These are phyloP conservation scores for Paralinhomoeus sp. DNA, from an alignment of 2,888 invertebrate species.

Conservation along the genomic window DNA sequence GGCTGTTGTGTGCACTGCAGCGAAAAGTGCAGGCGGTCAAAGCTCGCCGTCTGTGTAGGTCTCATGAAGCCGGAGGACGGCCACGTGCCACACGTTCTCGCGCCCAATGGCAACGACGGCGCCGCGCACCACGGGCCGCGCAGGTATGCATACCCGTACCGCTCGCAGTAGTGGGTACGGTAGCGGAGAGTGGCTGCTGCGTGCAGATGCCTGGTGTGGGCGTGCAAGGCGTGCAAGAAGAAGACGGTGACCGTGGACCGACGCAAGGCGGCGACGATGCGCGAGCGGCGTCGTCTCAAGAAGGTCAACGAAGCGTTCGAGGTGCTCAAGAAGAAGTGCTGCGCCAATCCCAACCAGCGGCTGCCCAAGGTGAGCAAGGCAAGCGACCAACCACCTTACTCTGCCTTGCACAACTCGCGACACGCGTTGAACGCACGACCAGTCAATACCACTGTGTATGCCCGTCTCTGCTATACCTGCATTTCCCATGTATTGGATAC, in stretches of 20 bases:
- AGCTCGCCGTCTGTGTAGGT: too few species aligned
- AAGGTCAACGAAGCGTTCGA: conserved; percentile 99
- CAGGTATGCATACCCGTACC: too few species aligned
- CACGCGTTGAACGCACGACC: too few species aligned
- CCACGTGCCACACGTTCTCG: conserved; percentile 6
- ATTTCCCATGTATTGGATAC: too few species aligned
- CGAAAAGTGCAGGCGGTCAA: too few species aligned
- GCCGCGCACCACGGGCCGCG: conserved; percentile 8
- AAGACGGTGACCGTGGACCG: conserved; percentile 38
- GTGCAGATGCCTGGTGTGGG: conserved; percentile 65
- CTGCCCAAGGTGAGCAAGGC: conserved; percentile 55
- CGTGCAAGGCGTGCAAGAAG: conserved; percentile 43
- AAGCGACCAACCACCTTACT: too few species aligned
- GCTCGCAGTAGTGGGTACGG: too few species aligned
- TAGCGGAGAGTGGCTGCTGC: too few species aligned
- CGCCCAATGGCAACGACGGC: conserved; percentile 2
- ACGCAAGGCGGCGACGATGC: conserved; percentile 81
- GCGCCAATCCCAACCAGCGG: conserved; percentile 80
- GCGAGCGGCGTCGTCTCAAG: conserved; percentile 67
- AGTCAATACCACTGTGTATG: too few species aligned
- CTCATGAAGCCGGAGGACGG: background rate
- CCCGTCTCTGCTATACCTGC: too few species aligned
- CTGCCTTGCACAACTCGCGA: too few species aligned
- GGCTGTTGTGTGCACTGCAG: too few species aligned
- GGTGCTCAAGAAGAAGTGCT: conserved; percentile 65